A percentile compares a stretch with the other conserved stretches of the same genome.
Conservation (phyloP, 2,113 vertebrate genomes). For the Elaphurus davidianus region DNA sequence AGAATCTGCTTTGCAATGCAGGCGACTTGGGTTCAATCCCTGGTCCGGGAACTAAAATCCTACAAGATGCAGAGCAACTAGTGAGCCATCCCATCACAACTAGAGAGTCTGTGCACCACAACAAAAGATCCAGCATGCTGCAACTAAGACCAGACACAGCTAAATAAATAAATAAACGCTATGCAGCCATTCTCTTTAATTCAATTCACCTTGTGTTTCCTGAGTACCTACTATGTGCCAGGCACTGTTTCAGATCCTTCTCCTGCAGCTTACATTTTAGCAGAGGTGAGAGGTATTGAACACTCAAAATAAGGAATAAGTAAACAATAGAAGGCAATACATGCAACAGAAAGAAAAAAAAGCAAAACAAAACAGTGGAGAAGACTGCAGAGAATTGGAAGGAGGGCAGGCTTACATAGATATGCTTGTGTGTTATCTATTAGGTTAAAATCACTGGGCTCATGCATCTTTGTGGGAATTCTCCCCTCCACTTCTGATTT, state of each 20-base stretch:
- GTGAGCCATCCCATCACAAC: background rate
- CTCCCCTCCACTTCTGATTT: background rate
- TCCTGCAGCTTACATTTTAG: background rate
- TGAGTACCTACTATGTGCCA: background rate
- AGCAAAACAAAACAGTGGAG: background rate
- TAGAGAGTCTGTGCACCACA: background rate
- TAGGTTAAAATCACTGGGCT: background rate
- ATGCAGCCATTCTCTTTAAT: background rate
- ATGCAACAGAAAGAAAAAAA: too few relatives aligned
- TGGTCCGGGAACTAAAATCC: background rate
- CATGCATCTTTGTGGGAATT: background rate
- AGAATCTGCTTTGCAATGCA: background rate
- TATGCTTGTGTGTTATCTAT: background rate
- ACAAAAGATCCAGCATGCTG: background rate
- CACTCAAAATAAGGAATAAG: background rate
- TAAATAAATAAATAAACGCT: background rate
- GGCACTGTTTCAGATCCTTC: background rate
- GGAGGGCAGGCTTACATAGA: background rate
- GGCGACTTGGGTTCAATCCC: background rate
- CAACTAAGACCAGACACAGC: background rate
- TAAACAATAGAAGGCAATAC: background rate
- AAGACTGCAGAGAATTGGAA: fast-evolving
- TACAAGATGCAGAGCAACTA: background rate
- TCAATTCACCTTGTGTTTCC: background rate
- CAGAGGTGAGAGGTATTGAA: background rate